Base-by-base conservation (phyloP, 1,140 invertebrate genomes). In the Drosophila tsacasi region DNA sequence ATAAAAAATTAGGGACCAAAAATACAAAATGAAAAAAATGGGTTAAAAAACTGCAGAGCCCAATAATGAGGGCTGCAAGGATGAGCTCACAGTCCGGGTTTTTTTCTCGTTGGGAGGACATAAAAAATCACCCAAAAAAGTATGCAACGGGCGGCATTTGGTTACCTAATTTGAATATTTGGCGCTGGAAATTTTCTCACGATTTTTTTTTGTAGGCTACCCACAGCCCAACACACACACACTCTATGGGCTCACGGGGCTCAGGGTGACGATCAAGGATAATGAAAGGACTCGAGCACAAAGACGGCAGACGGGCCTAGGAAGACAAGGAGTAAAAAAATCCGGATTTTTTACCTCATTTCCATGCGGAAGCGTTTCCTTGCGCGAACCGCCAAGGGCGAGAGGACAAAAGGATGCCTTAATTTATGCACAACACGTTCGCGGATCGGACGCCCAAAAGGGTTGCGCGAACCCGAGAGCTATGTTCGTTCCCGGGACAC, bases 291-390 rank as follows among this genome's bases (percentile, higher is more conserved):
- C 64, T 59, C 63, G 61, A 58, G 46, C 37, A 81, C 52, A 52
- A 74, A 82, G 83, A 78, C 50, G 49, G 35, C 67, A 66, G 59
- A 49, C 52, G 54, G 46, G 27, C 50, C n/a, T 46, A 75, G 66
- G 66, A 65, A 66, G 66, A 82, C 73, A 82, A 60, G 68, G 32
- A 75, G 50, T 25, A 63, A 84, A 89, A 91, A 91, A 91, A 91
- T 82, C 89, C 83, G 68, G 83, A 80, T 89, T 91, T 91, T 91
- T 91, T 89, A 85, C 89, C 84, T 91, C 89, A 91, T 91, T 91
- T 91, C 86, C 74, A 91, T 91, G 89, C 66, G 85, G 81, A 91
- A 77, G 83, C 83, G 87, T 72, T 69, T 69, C 69, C 54, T 77
- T 72, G 44, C 52, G 54, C 57, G 61, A 80, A 78, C 55, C 46